Evolutionary conservation across 2,113 vertebrate genomes (phyloP), one percentile per base, ranked within the genome.

Genomic region (Podocnemis expansa): DNA sequence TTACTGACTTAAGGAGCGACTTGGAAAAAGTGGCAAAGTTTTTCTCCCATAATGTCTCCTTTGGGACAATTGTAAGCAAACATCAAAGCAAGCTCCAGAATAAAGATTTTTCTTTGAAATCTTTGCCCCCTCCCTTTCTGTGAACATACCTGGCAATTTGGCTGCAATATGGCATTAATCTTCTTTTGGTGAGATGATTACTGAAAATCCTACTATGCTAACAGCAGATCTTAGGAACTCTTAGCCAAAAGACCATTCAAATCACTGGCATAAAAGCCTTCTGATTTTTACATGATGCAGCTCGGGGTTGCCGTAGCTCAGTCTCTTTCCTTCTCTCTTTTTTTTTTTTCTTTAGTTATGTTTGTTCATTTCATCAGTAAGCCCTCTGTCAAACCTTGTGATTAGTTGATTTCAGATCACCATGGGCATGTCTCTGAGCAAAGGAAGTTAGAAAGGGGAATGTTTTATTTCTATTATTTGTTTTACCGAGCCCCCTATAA

Each of bases 1-100:
- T 97, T 97, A 97, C 97, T 98, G 96, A 95, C 96, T 95, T 97
- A 96, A 97, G 97, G 97, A 97, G 41, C 16, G 25, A 7, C 24
- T 10, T 76, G 43, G 38, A 76, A 14, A 25, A 45, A 76, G 73
- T 27, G 73, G 41, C 41, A 29, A 45, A 76, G 73, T 27, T 76
- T 27, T 19, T 43, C 38, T 76, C 41, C 25, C 41, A 76, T 13
- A 11, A 45, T 16, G 34, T 67, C 63, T n/a, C 34, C 8, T 67
- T 67, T 16, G 70, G 13, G 43, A 45, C 41, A 45, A 45, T 29
- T 29, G 27, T 76, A 76, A 29, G 41, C 45, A 76, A 25, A 29
- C 41, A 43, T 45, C 10, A 43, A 76, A 41, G 73, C 73, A 16
- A 76, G 21, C 25, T 9, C 63, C 5, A 70, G 73, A 45, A 41